Evolutionary conservation across 2,888 invertebrate genomes (phyloP), one percentile per base, ranked within the genome.

Genomic region (Onchidella celtica): DNA sequence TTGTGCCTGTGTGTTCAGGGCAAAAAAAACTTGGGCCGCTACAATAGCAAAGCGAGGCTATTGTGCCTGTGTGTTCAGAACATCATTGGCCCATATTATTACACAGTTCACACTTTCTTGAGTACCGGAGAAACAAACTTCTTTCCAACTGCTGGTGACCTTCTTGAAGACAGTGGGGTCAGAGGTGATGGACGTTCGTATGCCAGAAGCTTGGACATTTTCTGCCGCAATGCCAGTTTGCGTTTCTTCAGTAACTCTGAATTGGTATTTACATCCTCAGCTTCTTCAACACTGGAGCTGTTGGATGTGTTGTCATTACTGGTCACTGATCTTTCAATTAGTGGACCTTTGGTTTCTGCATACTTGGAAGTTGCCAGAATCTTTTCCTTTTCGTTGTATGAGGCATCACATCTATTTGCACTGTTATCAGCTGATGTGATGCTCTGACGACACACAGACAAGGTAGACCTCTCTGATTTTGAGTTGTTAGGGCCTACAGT

Each of bases 81-180:
- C n/a, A n/a, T n/a, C n/a, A n/a, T n/a, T n/a, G n/a, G n/a, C n/a
- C n/a, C n/a, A n/a, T n/a, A n/a, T n/a, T n/a, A n/a, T n/a, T n/a
- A n/a, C n/a, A n/a, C n/a, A n/a, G n/a, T n/a, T 68, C 36, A 79
- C 0, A 14, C n/a, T 63, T 61, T 61, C 63, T 79, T 72, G 21
- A 34, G 9, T n/a, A 29, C 3, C 36, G 81, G 89, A 32, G 88
- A 86, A 83, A 89, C 89, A 83, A 89, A 90, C 11, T 85, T 87
- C 68, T 84, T 86, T 4, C 81, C 34, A 21, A 85, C 83, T 6
- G 87, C 83, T 14, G 87, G 81, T 21, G 89, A 81, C 34, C 83
- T 63, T 11, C 70, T 70, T 38, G 68, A n/a, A 40, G 80, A 73
- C 0, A 90, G 72, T 0, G 86, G 87, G 0, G 89, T 86, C 34